Evolutionary conservation across 2,113 vertebrate species (phyloP).

Genomic region (Tupaia tana): DNA sequence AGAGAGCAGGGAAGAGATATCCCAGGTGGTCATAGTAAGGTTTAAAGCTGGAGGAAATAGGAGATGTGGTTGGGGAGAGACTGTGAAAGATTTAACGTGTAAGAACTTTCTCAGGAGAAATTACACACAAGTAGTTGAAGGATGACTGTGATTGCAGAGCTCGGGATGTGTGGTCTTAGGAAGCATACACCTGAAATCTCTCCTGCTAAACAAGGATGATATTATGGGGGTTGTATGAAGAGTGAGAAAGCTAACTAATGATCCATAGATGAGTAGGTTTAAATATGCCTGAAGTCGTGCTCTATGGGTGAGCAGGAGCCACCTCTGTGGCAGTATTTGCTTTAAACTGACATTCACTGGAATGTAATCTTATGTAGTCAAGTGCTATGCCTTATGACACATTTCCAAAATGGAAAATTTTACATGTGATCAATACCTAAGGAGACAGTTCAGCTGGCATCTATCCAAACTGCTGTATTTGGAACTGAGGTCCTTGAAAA

Average conservation of each 20-base stretch:
- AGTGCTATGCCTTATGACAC: neutral
- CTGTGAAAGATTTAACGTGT: neutral
- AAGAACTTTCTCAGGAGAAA: neutral
- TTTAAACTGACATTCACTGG: constrained; percentile 11
- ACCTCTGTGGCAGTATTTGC: constrained; percentile 32
- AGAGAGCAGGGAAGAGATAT: neutral
- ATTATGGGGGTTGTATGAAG: neutral
- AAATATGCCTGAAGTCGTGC: neutral
- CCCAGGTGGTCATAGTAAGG: neutral
- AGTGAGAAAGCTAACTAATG: constrained; percentile 29
- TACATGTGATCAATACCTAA: neutral
- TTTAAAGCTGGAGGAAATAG: neutral
- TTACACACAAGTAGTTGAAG: neutral
- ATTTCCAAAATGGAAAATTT: neutral
- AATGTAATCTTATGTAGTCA: neutral
- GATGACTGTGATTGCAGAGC: neutral
- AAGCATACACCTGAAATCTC: neutral
- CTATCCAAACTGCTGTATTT: neutral
- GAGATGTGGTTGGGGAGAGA: neutral
- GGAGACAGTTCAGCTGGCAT: neutral
- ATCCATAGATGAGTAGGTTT: neutral
- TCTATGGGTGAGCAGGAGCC: neutral
- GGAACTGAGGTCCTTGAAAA: neutral
- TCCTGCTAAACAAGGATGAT: neutral
- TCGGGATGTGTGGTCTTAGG: neutral